phyloP scores from a whole-genome alignment of 2,888 invertebrate genomes.

The Limnephilus lunatus region DNA sequence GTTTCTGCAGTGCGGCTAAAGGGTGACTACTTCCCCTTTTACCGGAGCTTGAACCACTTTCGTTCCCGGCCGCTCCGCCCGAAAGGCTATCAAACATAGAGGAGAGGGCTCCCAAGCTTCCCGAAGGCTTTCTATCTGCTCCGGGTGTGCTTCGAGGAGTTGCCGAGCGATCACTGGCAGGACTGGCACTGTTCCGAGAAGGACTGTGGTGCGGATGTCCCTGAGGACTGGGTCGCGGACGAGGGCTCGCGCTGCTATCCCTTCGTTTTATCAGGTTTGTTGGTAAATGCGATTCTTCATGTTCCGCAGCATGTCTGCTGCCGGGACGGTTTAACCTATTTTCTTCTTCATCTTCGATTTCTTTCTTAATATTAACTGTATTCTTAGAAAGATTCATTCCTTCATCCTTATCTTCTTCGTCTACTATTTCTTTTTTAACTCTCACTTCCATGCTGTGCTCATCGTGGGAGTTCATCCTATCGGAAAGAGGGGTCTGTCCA shows the following conservation, averaged over 20 bases:
- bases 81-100: conserved; percentile 94
- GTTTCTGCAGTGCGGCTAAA: conserved; percentile 94
- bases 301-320: conserved; percentile 59
- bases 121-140: conserved; percentile 79
- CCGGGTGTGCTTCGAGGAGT: conserved; percentile 84
- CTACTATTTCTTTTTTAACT: conserved; percentile 78
- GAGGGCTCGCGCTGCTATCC: conserved; percentile 70
- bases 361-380: conserved; percentile 81
- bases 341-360: conserved; percentile 80
- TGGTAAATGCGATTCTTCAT: conserved; percentile 69
- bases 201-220: conserved; percentile 79
- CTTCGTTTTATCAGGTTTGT: conserved; percentile 73
- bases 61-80: conserved; percentile 75
- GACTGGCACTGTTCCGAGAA: conserved; percentile 81
- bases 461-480: conserved; percentile 71
- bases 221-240: conserved; percentile 77
- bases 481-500: conserved; percentile 79
- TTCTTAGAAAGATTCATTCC: conserved; percentile 74
- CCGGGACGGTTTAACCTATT: conserved; percentile 70
- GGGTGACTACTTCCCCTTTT: conserved; percentile 90
- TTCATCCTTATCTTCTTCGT: conserved; percentile 76
- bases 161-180: conserved; percentile 87
- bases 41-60: conserved; percentile 77
- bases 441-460: conserved; percentile 76
- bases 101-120: conserved; percentile 89